Evolutionary conservation across 2,888 invertebrate genomes (phyloP).

Genomic region (Fragum whitleyi): DNA sequence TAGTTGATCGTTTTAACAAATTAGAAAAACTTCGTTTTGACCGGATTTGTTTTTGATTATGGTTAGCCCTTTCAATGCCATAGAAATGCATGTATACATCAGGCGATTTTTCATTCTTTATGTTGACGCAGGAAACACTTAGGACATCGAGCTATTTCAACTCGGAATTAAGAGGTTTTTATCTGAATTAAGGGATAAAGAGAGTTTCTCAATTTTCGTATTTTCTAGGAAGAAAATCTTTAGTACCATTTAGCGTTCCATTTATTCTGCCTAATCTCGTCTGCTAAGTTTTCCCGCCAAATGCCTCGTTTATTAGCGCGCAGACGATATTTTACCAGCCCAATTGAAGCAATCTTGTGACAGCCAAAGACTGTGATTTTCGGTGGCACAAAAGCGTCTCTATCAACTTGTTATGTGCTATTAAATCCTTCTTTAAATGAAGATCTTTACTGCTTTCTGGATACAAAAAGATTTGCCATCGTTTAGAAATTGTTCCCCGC

Average conservation of each 20-base stretch:
- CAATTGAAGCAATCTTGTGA: conserved; percentile 27
- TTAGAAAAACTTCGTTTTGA: too few species aligned
- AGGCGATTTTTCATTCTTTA: too few species aligned
- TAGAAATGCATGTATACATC: too few species aligned
- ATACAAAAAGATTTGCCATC: too few species aligned
- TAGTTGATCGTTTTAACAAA: too few species aligned
- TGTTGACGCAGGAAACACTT: too few species aligned
- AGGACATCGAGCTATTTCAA: too few species aligned
- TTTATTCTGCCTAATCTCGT: conserved; percentile 29
- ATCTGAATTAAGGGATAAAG: not conserved
- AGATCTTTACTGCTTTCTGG: too few species aligned
- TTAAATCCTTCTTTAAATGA: not conserved
- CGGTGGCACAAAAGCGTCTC: not conserved
- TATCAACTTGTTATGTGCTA: conserved; percentile 13
- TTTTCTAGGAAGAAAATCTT: conserved; percentile 20
- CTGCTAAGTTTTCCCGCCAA: conserved; percentile 31
- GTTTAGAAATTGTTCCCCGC: too few species aligned
- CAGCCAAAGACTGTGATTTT: conserved; percentile 28
- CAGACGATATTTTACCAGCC: conserved; percentile 24
- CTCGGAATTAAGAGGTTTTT: not conserved
- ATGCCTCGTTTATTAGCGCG: conserved; percentile 26
- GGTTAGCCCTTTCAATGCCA: too few species aligned
- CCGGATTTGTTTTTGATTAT: too few species aligned
- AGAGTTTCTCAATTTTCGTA: conserved; percentile 23
- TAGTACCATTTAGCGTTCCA: conserved; percentile 31